A percentile compares a stretch with the other conserved stretches of the same genome.
Conservation (phyloP, 2,113 vertebrate genomes). For the Daphoenositta chrysoptera region DNA sequence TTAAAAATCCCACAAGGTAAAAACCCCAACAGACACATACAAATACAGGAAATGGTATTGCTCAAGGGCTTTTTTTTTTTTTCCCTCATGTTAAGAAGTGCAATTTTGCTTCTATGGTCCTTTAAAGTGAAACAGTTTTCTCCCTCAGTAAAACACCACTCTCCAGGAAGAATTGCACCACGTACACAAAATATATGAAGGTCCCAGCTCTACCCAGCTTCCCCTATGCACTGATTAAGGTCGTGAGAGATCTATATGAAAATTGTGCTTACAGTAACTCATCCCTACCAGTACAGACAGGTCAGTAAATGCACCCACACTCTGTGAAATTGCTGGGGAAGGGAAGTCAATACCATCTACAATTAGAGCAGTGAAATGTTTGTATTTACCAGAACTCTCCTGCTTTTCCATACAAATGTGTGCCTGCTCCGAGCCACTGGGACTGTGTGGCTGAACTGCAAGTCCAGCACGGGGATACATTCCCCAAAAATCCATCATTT, state of each 20-base stretch:
- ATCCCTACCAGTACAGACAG: background rate
- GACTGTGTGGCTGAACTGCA: background rate
- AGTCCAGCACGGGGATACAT: background rate
- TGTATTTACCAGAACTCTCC: background rate
- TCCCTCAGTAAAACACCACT: background rate
- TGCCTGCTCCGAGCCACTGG: background rate
- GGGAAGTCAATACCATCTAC: background rate
- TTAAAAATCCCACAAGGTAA: background rate
- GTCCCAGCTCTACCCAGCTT: background rate
- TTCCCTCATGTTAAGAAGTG: background rate
- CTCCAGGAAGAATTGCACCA: background rate
- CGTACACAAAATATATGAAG: background rate
- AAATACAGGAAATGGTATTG: background rate
- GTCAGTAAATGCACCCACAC: constrained; percentile 33
- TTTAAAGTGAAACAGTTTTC: background rate
- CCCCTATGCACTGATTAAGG: background rate
- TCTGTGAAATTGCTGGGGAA: constrained; percentile 17
- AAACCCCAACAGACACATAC: background rate
- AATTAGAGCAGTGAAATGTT: constrained; percentile 16
- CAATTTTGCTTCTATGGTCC: background rate
- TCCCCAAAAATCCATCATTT: background rate
- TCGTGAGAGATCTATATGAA: background rate
- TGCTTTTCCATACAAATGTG: background rate
- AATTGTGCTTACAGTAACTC: background rate
- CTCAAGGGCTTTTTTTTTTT: background rate